Evolutionary conservation across 2,888 invertebrate species (phyloP).

Genomic region (Ischnura elegans): DNA sequence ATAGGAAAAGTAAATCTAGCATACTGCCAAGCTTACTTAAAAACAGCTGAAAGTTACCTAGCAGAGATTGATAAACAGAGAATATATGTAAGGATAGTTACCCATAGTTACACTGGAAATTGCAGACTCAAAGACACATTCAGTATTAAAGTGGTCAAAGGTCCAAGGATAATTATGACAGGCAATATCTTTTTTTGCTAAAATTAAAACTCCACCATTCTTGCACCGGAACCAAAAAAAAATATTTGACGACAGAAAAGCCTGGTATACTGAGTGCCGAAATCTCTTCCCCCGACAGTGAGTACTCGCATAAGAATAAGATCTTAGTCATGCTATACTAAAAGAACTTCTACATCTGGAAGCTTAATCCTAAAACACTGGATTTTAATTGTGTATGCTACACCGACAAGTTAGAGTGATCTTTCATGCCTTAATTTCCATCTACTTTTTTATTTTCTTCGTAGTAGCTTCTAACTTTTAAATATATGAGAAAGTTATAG

Average conservation of each 20-base stretch:
- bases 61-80: not conserved
- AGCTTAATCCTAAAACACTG: no score
- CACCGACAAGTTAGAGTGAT: no score
- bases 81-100: not conserved
- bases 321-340: no score
- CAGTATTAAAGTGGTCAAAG: constrained; percentile 6
- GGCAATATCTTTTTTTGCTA: not conserved
- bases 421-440: no score
- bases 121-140: not conserved
- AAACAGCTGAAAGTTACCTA: not conserved
- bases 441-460: no score
- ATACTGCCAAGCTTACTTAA: not conserved
- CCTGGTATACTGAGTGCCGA: not conserved
- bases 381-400: no score
- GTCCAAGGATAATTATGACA: not conserved
- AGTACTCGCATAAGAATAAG: not conserved
- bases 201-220: not conserved
- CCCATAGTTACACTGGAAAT: not conserved
- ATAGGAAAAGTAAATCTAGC: not conserved
- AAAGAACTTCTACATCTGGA: no score
- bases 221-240: not conserved
- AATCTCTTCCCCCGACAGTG: not conserved
- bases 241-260: not conserved
- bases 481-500: no score
- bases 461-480: no score